These are phyloP conservation scores for Penaeus monodon DNA, from an alignment of 2,888 invertebrate genomes.

Conservation along the genomic window DNA sequence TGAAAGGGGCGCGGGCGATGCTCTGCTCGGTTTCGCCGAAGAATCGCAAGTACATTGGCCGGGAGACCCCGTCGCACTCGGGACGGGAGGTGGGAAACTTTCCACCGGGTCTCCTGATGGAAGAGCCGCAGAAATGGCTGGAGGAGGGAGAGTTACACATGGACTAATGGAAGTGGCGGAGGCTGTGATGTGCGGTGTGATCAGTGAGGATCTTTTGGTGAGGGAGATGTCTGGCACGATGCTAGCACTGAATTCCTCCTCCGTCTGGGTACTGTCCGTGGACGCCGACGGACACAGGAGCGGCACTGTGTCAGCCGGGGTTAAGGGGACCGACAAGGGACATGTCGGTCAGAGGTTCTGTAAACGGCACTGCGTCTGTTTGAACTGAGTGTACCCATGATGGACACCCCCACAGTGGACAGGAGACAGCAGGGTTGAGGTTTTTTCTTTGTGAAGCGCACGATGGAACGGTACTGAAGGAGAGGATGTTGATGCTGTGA, in stretches of 20 bases:
- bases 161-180: constrained; percentile 32
- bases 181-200: constrained; percentile 20
- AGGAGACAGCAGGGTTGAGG: constrained; percentile 41
- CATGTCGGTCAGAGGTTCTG: constrained; percentile 12
- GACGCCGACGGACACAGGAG: constrained; percentile 18
- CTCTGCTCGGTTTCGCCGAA: neutral
- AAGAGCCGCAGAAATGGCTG: constrained; percentile 1
- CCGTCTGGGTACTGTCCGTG: constrained; percentile 8
- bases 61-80: constrained; percentile 24
- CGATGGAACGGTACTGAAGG: constrained; percentile 11
- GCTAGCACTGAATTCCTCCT: constrained; percentile 7
- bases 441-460: constrained; percentile 16
- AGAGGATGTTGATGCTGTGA: constrained; percentile 11
- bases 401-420: constrained; percentile 37
- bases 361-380: constrained; percentile 32
- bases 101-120: neutral
- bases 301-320: constrained; percentile 40
- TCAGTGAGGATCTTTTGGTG: neutral
- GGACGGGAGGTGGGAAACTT: neutral
- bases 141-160: constrained; percentile 12
- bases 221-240: constrained; percentile 8
- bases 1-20: constrained; percentile 50
- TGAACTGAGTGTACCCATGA: constrained; percentile 23
- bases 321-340: constrained; percentile 31
- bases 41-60: constrained; percentile 16